Evolutionary conservation across 2,888 invertebrate species (phyloP).

Genomic region (Micoletzkya japonica): DNA sequence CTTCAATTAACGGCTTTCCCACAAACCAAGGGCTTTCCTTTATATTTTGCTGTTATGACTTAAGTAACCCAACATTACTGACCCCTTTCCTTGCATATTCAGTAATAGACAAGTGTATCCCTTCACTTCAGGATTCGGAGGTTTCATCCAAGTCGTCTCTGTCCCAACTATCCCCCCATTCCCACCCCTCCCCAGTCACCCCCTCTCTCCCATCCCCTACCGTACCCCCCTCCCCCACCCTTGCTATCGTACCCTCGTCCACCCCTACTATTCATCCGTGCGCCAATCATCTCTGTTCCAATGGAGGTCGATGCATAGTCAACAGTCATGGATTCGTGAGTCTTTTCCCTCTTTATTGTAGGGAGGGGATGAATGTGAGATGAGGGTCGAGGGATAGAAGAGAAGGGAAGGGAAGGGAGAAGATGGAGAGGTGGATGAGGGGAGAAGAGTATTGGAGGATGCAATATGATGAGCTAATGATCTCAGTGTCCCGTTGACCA

Average conservation of each 20-base stretch:
- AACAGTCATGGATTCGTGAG: conserved; percentile 23
- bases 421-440: background rate
- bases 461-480: too few relatives aligned
- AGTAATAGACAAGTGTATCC: too few relatives aligned
- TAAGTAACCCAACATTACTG: too few relatives aligned
- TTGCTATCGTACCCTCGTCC: background rate
- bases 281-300: conserved; percentile 16
- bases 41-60: too few relatives aligned
- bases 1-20: too few relatives aligned
- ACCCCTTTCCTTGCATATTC: too few relatives aligned
- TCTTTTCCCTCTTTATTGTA: background rate
- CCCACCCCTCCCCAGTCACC: background rate
- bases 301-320: conserved; percentile 20
- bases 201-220: background rate
- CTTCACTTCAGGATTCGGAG: too few relatives aligned
- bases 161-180: too few relatives aligned
- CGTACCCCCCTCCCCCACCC: background rate
- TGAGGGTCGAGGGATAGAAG: background rate
- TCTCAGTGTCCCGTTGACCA: too few relatives aligned
- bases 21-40: too few relatives aligned
- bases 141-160: too few relatives aligned
- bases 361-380: background rate
- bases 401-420: background rate
- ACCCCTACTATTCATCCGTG: conserved; percentile 22
- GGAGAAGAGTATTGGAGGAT: background rate